phyloP scores from a whole-genome alignment of 1,140 invertebrate species.

The Mesaphorura yosii region DNA sequence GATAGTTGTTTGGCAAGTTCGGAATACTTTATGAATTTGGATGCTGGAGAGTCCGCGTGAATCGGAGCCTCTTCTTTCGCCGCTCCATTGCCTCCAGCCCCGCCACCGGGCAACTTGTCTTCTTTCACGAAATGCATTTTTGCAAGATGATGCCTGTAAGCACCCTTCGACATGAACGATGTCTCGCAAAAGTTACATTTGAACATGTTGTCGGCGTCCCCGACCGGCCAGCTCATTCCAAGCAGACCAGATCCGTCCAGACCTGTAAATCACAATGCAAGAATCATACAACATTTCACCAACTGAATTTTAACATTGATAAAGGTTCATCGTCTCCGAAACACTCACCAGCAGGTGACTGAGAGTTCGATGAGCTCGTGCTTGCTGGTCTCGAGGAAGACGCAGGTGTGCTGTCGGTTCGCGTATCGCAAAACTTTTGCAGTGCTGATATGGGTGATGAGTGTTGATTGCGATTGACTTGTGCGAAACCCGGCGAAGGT shows the following conservation, averaged over 20 bases:
- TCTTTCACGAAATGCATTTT: constrained; percentile 96
- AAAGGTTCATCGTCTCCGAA: too few species aligned
- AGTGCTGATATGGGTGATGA: constrained; percentile 75
- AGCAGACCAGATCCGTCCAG: constrained; percentile 21
- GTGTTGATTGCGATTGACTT: constrained; percentile 18
- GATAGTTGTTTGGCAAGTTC: constrained; percentile 91
- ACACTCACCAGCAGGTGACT: constrained; percentile 31
- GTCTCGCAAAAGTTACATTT: constrained; percentile 95
- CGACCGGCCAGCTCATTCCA: constrained; percentile 26
- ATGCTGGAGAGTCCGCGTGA: constrained; percentile 78
- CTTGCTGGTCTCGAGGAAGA: constrained; percentile 35
- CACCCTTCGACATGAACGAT: constrained; percentile 89
- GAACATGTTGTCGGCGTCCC: constrained; percentile 62
- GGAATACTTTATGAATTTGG: constrained; percentile 92
- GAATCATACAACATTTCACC: too few species aligned
- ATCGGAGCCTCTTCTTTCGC: constrained; percentile 36
- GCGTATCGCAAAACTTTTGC: constrained; percentile 88
- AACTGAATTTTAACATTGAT: too few species aligned
- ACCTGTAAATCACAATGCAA: constrained; percentile 12
- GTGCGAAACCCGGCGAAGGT: constrained; percentile 35
- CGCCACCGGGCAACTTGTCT: constrained; percentile 40
- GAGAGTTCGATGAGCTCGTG: constrained; percentile 33
- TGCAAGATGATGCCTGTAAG: constrained; percentile 88
- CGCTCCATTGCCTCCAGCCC: too few species aligned
- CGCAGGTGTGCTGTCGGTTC: constrained; percentile 58